Evolutionary conservation across 2,113 vertebrate genomes (phyloP), one percentile per base, ranked within the genome.

Genomic region (Mormyrus iriodes): DNA sequence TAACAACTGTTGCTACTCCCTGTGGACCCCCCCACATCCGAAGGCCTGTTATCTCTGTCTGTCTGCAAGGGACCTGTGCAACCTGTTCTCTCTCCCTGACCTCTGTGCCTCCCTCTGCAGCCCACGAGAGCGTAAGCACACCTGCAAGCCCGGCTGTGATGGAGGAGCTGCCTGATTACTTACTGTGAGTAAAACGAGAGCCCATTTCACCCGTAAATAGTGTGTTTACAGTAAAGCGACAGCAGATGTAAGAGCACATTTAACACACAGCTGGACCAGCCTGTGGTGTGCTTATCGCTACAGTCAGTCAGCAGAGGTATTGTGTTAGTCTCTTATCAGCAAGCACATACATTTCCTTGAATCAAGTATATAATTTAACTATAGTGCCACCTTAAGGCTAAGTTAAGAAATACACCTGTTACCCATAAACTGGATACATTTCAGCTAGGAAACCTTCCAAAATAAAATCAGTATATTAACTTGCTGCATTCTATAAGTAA

Each of bases 101-200:
- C 88, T 91, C 90, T 58, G 49, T 48, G 17, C 85, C 44, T 89
- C 89, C 92, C 58, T 92, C 91, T 88, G 49, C 88, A 96, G 96
- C 92, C 44, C 91, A 92, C 0, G 92, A 93, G 83, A 91, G 88
- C 79, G 90, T 91, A 89, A 94, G 92, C 92, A 92, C 94, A 91
- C 93, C 92, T 92, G 93, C 93, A 89, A 91, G 35, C 10, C 91
- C 65, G 85, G 91, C 89, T 84, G 91, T 91, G 86, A 90, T 92
- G 24, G 94, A 94, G 76, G 96, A 96, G 61, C 92, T 95, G 90
- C 96, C 95, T 0, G 96, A 97, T 91, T 97, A 97, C 93, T 91
- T 97, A 90, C 91, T 94, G 97, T 97, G 94, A 97, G 97, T 95
- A 89, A 51, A 83, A 88, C 90, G 24, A 88, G 35, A 0, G 85